These are phyloP conservation scores for Drosophila lowei DNA, from an alignment of 1,140 invertebrate species.

Conservation along the genomic window DNA sequence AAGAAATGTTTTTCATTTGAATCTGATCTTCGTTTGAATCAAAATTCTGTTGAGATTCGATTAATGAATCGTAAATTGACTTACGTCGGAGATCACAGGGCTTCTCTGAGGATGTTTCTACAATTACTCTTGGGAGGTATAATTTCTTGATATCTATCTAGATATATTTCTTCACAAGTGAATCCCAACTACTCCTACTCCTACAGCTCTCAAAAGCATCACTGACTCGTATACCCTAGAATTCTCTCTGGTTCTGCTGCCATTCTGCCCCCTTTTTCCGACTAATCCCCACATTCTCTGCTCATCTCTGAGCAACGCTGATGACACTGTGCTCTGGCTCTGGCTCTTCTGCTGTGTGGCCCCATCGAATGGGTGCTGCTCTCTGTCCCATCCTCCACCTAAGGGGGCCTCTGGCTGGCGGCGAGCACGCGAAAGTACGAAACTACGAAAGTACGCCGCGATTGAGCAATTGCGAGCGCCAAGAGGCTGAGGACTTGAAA, in stretches of 20 bases:
- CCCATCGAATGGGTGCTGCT: conserved; percentile 16
- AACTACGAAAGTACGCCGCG: conserved; percentile 40
- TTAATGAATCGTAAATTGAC: too few relatives aligned
- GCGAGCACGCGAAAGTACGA: conserved; percentile 66
- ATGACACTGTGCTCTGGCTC: conserved; percentile 18
- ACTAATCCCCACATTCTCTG: conserved; percentile 6
- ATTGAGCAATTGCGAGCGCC: conserved; percentile 78
- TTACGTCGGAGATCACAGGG: too few relatives aligned
- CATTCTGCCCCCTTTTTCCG: conserved; percentile 4
- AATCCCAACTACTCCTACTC: conserved; percentile 2
- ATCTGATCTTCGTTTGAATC: too few relatives aligned
- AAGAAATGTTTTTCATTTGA: too few relatives aligned
- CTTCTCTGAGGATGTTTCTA: too few relatives aligned
- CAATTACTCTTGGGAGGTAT: background rate
- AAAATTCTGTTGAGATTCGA: too few relatives aligned
- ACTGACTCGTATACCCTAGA: too few relatives aligned
- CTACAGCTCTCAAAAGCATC: too few relatives aligned
- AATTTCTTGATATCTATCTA: too few relatives aligned
- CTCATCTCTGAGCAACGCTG: conserved; percentile 35
- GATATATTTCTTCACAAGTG: conserved; percentile 11
- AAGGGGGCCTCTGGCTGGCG: conserved; percentile 7
- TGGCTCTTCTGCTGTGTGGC: background rate
- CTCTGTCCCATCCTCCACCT: conserved; percentile 10
- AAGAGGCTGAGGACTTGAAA: conserved; percentile 76
- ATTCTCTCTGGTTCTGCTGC: too few relatives aligned